Evolutionary conservation across 2,888 invertebrate species (phyloP), one percentile per base, ranked within the genome.

Genomic region (Ptycholaimellus sp.): DNA sequence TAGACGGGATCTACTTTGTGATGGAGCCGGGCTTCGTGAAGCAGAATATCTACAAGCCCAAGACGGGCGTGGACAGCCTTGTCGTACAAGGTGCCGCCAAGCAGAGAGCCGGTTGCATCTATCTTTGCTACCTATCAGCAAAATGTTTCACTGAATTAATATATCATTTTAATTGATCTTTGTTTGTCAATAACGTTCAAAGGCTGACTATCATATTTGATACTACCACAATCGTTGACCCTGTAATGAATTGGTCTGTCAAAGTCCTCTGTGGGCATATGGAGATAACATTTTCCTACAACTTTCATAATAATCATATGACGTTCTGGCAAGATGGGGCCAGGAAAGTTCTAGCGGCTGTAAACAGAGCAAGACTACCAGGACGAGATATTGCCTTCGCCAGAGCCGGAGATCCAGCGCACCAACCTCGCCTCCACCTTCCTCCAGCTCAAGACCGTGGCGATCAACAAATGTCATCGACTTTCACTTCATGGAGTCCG

Each of bases 11-110:
- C 43, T 93, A 79, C 60, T 99, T 96, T 58, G 96, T 99, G 1
- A 90, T 99, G 1, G 96, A 99, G 65, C 96, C 96, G 0, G 96
- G 96, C 1, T 96, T 99, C 61, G 93, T 96, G 1, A 99, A 99
- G 58, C 96, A 99, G 61, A 99, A 96, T 41, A 53, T 56, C 33
- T 57, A 59, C 47, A 57, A 59, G 38, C 60, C 65, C 3, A 67
- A 66, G 46, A 62, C 63, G 14, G 65, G 96, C 16, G 96, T 99
- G 90, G 96, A 99, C 57, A 85, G 90, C 36, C 67, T 99, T 44
- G 87, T 93, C 16, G 96, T 99, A 20, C 56, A 67, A 72, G 85
- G 93, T 1, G 87, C 90, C 46, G 96, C 96, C 0, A 87, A 93
- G 56, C 96, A 99, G 62, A 67, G 93, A 41, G 82, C 85, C 1